phyloP scores from a whole-genome alignment of 2,797 vertebrate genomes.

The Pangasius mekongensis region DNA sequence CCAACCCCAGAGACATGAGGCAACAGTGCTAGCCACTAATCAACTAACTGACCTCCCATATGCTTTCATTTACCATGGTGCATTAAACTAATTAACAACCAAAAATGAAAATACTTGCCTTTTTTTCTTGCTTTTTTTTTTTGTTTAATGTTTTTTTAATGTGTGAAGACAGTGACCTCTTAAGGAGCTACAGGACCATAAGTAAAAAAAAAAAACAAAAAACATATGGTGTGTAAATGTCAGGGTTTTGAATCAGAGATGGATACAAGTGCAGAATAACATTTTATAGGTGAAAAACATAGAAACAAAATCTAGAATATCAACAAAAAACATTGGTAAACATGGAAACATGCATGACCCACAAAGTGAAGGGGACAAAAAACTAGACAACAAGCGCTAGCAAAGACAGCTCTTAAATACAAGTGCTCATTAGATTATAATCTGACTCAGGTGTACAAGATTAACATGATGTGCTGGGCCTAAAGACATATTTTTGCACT shows the following conservation, averaged over 20 bases:
- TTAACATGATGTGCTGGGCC: not conserved
- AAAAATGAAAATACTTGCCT: not conserved
- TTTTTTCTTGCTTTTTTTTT: too few species aligned
- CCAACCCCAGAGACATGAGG: too few species aligned
- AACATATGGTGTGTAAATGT: not conserved
- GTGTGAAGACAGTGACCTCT: too few species aligned
- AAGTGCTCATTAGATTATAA: not conserved
- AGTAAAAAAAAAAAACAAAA: not conserved
- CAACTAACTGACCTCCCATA: not conserved
- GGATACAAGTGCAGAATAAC: not conserved
- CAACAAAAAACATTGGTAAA: not conserved
- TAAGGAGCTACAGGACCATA: not conserved
- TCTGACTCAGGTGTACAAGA: not conserved
- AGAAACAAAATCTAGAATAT: not conserved
- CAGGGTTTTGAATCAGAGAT: not conserved
- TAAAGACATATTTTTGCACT: not conserved
- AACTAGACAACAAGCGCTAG: not conserved
- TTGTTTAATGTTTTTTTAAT: too few species aligned
- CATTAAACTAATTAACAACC: not conserved
- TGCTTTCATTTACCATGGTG: not conserved
- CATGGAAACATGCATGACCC: not conserved
- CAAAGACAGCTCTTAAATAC: not conserved
- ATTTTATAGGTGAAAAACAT: not conserved
- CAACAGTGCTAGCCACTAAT: too few species aligned
- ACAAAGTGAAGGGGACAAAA: not conserved